Evolutionary conservation across 2,797 vertebrate species (phyloP).

Genomic region (Catostomus latipinnis): DNA sequence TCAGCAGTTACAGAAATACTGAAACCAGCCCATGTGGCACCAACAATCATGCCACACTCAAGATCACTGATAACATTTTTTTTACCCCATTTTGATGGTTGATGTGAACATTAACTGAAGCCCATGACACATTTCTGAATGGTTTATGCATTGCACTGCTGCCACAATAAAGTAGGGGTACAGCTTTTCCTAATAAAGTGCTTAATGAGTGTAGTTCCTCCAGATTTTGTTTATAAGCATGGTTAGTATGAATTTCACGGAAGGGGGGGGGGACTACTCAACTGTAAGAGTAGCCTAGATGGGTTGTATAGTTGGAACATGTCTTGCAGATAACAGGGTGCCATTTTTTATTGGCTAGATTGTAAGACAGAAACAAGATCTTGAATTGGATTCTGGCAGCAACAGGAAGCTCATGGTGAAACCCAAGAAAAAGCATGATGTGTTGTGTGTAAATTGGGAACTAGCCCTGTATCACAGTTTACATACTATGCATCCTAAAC

Average conservation of each 20-base stretch:
- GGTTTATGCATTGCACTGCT: too few relatives aligned
- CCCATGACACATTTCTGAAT: too few relatives aligned
- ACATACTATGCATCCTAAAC: neutral
- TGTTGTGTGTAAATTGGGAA: neutral
- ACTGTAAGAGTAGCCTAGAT: neutral
- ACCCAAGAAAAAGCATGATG: slow-evolving; percentile 9
- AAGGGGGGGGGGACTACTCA: neutral
- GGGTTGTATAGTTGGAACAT: slow-evolving; percentile 1
- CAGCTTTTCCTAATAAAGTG: too few relatives aligned
- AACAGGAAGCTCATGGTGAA: neutral
- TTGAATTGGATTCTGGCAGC: slow-evolving; percentile 9
- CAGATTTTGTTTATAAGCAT: slow-evolving; percentile 1
- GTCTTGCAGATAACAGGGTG: neutral
- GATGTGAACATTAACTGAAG: too few relatives aligned
- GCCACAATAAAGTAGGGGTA: too few relatives aligned
- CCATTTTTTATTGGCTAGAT: neutral
- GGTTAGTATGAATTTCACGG: slow-evolving; percentile 1
- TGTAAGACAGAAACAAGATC: neutral
- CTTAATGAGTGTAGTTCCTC: neutral
- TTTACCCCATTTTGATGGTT: too few relatives aligned
- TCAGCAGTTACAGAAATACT: too few relatives aligned
- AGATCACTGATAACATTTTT: too few relatives aligned
- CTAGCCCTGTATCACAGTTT: neutral
- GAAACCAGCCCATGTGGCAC: too few relatives aligned
- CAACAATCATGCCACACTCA: too few relatives aligned